Evolutionary conservation across 1,140 invertebrate genomes (phyloP), one percentile per base, ranked within the genome.

Genomic region (Platorchestia sp.): DNA sequence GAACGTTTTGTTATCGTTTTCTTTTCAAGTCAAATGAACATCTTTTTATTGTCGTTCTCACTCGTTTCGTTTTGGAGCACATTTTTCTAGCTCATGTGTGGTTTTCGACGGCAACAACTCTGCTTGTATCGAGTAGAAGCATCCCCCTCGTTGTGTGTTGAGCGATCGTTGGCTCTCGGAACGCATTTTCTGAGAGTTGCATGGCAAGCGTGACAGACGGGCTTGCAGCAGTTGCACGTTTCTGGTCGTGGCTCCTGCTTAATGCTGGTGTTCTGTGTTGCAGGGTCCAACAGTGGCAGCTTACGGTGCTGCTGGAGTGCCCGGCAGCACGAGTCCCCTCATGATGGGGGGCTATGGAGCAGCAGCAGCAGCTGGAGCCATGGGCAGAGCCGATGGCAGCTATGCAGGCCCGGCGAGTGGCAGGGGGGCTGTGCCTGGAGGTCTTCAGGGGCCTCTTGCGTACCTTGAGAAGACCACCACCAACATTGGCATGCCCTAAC

Each of bases 381-480:
- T 97, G 97, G 7, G 95, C 96, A 93, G 91, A 45, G 91, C 91
- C 40, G 91, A 93, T 93, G 91, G 91, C 45, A 45, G 41, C 19
- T 93, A 93, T 93, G 91, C 41, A 6, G 45, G 91, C 45, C 43
- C 45, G 6, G 43, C 5, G 43, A 42, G 41, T 90, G 44, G 44
- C 0, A 93, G 91, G 44, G 43, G 43, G 10, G 36, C 91, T 41
- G 45, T 93, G 14, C 91, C 91, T 93, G 97, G 97, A 59, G 97
- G 98, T 16, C 97, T 98, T 86, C 98, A 98, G 96, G 98, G 98
- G 40, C 98, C 98, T 40, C 97, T 98, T 45, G 98, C 98, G 3
- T 98, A 98, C 97, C 97, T 98, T 95, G 98, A 98, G 97, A 98
- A 98, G 97, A 98, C 98, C 95, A 98, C 98, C 95, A 98, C 98